Conservation (phyloP, 2,888 invertebrate genomes). For the Dryadula phaetusa region DNA sequence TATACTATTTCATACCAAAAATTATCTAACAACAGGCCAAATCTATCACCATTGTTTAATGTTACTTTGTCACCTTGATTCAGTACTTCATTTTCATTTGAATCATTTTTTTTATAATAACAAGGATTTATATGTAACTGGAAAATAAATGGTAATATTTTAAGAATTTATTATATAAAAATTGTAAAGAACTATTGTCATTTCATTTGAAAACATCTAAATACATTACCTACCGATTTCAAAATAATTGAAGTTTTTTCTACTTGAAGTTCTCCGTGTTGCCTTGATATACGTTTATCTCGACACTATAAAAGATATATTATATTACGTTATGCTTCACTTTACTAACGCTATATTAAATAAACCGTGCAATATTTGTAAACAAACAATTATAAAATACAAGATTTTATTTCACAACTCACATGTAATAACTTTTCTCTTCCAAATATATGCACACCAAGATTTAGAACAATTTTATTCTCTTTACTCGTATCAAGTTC, state of each 20-base stretch:
- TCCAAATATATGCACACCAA: conserved; percentile 67
- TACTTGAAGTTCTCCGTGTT: conserved; percentile 77
- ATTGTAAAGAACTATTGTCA: too few species aligned
- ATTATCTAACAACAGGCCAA: conserved; percentile 78
- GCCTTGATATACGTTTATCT: conserved; percentile 81
- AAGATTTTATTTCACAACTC: conserved; percentile 49
- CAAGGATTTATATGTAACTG: conserved; percentile 84
- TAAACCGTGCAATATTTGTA: not conserved
- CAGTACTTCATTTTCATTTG: conserved; percentile 61
- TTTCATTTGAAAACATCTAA: too few species aligned
- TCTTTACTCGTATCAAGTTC: conserved; percentile 61
- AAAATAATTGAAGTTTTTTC: conserved; percentile 62
- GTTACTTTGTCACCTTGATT: conserved; percentile 57
- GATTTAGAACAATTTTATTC: conserved; percentile 59
- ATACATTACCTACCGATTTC: conserved; percentile 74
- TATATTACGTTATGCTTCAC: not conserved
- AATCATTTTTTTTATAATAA: conserved; percentile 66
- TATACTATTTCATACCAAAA: conserved; percentile 75
- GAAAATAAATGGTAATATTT: conserved; percentile 48
- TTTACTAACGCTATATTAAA: not conserved
- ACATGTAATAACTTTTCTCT: conserved; percentile 70
- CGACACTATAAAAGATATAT: conserved; percentile 65
- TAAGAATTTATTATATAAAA: too few species aligned
- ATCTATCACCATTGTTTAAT: conserved; percentile 77
- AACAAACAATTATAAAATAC: not conserved